phyloP scores from a whole-genome alignment of 2,888 invertebrate species.

The Callyntrura sp. region DNA sequence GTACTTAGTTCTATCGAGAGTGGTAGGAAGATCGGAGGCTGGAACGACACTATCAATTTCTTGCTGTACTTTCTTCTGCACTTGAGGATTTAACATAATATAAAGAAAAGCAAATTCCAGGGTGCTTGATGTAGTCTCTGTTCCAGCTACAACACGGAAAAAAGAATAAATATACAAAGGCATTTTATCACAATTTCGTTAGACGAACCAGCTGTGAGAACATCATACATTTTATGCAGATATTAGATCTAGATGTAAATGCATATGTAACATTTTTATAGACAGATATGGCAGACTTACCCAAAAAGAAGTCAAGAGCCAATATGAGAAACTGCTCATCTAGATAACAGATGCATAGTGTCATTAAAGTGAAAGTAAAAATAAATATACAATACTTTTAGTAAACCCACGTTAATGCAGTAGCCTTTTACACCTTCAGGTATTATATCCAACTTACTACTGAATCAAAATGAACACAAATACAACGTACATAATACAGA shows the following conservation, averaged over 20 bases:
- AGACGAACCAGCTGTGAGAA: no score
- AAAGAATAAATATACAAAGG: constrained; percentile 61
- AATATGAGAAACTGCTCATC: constrained; percentile 79
- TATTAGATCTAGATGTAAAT: no score
- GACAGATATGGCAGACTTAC: no score
- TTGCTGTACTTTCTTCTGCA: constrained; percentile 82
- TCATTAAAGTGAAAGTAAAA: constrained; percentile 42
- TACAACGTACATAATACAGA: no score
- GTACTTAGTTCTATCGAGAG: constrained; percentile 76
- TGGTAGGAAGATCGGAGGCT: constrained; percentile 71
- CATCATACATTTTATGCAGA: no score
- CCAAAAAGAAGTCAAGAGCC: constrained; percentile 78
- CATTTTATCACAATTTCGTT: constrained; percentile 53
- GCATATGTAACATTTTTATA: no score
- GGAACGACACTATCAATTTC: constrained; percentile 82
- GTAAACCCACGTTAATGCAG: no score
- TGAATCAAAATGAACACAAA: no score
- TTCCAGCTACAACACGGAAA: constrained; percentile 74
- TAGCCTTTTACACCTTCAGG: no score
- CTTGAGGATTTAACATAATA: constrained; percentile 80
- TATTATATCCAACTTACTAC: no score
- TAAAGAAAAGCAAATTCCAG: constrained; percentile 83
- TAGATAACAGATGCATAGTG: constrained; percentile 53
- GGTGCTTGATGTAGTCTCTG: constrained; percentile 82
- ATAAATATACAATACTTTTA: no score